Conservation (phyloP, 2,797 vertebrate species). For the Phylloscopus collybita region DNA sequence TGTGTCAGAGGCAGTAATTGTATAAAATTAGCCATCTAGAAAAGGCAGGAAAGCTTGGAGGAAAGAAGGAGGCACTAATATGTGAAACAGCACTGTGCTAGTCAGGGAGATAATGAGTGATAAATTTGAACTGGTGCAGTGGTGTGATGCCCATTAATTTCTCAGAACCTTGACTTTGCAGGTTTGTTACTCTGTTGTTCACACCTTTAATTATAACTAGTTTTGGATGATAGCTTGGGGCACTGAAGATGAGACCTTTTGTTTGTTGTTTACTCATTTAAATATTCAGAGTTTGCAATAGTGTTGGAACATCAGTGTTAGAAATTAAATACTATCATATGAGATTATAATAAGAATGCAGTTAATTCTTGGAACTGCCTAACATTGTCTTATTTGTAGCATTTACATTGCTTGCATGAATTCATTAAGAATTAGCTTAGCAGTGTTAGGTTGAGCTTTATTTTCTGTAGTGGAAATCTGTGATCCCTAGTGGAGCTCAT, state of each 20-base stretch:
- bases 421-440: conserved; percentile 44
- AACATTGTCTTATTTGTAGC: neutral
- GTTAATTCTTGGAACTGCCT: conserved; percentile 26
- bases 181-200: conserved; percentile 75
- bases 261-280: conserved; percentile 74
- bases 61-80: conserved; percentile 64
- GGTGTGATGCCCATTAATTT: conserved; percentile 68
- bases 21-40: conserved; percentile 71
- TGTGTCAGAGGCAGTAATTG: conserved; percentile 70
- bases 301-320: conserved; percentile 55
- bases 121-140: conserved; percentile 67
- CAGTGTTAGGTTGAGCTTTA: neutral
- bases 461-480: neutral
- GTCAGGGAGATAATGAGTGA: conserved; percentile 52
- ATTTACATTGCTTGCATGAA: conserved; percentile 22
- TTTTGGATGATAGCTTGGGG: conserved; percentile 66
- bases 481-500: neutral
- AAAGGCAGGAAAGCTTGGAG: conserved; percentile 52
- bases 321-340: conserved; percentile 53
- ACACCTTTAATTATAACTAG: conserved; percentile 76
- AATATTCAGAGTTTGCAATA: conserved; percentile 62
- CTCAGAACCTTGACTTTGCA: conserved; percentile 76
- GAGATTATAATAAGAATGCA: conserved; percentile 11
- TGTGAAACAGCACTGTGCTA: conserved; percentile 34
- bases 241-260: conserved; percentile 66